These are phyloP conservation scores for Apeltes quadracus DNA, from an alignment of 2,113 vertebrate genomes.

Conservation along the genomic window DNA sequence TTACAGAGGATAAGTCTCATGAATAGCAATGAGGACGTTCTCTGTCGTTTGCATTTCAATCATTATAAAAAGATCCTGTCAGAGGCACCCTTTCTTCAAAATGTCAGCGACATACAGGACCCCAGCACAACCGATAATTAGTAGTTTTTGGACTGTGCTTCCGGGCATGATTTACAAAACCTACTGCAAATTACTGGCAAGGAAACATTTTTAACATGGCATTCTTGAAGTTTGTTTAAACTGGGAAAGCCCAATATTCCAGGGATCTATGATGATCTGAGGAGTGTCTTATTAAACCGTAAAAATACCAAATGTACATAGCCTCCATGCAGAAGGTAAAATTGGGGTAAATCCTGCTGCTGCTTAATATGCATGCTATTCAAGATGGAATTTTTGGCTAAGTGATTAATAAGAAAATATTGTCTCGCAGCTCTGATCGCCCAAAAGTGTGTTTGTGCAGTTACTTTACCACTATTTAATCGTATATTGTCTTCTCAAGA, in stretches of 20 bases:
- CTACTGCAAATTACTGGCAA: background rate
- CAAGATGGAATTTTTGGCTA: background rate
- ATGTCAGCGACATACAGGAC: slow-evolving; percentile 65
- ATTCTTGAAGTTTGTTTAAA: background rate
- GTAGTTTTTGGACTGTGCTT: background rate
- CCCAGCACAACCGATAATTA: slow-evolving; percentile 34
- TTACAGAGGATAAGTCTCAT: slow-evolving; percentile 53
- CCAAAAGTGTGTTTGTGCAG: background rate
- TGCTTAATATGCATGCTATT: background rate
- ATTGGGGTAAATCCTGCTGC: background rate
- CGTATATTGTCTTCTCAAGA: background rate
- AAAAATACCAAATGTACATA: too few relatives aligned
- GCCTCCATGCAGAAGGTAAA: background rate
- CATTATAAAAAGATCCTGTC: slow-evolving; percentile 57
- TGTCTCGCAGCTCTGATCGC: background rate
- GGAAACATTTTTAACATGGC: too few relatives aligned
- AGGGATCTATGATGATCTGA: background rate
- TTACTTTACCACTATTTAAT: background rate
- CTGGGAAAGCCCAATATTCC: background rate
- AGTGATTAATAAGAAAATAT: background rate
- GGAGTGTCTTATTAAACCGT: background rate
- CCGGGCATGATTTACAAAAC: background rate
- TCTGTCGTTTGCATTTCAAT: slow-evolving; percentile 74
- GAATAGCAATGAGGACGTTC: slow-evolving; percentile 68
- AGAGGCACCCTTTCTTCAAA: slow-evolving; percentile 17